These are phyloP conservation scores for Calidris pugnax DNA, from an alignment of 2,113 vertebrate genomes.

Conservation along the genomic window DNA sequence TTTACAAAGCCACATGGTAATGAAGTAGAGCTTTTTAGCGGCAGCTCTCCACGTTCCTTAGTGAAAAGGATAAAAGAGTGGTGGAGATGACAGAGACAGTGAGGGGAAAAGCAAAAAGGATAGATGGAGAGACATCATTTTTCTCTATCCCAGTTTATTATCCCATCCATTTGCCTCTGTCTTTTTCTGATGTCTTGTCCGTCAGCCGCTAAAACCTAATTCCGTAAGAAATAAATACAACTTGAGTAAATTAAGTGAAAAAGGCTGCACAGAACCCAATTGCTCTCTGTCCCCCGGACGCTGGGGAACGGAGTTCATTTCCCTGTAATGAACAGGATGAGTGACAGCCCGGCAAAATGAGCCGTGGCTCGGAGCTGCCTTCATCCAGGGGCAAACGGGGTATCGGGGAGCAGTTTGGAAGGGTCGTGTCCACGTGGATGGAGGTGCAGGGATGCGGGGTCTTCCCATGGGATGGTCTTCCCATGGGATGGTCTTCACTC, in stretches of 20 bases:
- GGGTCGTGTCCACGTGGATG: rapidly evolving
- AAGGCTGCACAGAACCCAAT: conserved; percentile 66
- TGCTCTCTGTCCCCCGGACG: conserved; percentile 14
- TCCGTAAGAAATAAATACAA: conserved; percentile 73
- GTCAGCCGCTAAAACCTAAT: conserved; percentile 64
- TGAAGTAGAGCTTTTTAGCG: background rate
- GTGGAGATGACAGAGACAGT: background rate
- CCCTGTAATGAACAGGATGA: conserved; percentile 67
- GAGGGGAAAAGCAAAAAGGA: background rate
- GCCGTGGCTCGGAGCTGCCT: background rate
- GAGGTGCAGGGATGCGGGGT: background rate
- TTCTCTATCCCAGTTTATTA: conserved; percentile 53
- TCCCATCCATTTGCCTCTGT: conserved; percentile 51
- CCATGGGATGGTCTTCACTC: background rate
- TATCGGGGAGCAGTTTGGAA: background rate
- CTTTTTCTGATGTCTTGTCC: conserved; percentile 67
- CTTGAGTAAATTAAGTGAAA: conserved; percentile 76
- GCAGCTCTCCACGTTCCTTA: background rate
- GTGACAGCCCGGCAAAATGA: conserved; percentile 63
- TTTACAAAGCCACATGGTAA: background rate
- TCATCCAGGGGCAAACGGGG: background rate
- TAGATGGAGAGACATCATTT: background rate
- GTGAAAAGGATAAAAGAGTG: conserved; percentile 22
- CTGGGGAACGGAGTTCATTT: conserved; percentile 72
- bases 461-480: background rate